A percentile compares a stretch with the other conserved stretches of the same genome.
Evolutionary conservation across 2,888 invertebrate genomes (phyloP).

Genomic region (Tetranychus piercei): DNA sequence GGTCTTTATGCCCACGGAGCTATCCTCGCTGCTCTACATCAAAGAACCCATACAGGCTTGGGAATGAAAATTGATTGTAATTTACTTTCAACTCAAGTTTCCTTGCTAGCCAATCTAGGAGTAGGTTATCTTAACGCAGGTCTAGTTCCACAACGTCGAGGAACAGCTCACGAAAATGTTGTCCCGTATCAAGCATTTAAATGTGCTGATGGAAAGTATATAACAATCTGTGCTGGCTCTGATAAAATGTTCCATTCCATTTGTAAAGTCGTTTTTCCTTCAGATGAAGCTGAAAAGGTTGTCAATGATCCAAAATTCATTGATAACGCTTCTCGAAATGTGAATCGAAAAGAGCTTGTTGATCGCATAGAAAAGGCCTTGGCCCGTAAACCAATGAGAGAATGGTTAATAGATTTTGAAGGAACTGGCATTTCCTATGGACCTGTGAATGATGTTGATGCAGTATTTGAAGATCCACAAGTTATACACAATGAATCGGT

Average conservation of each 20-base stretch:
- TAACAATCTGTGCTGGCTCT: slow-evolving; percentile 72
- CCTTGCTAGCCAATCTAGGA: slow-evolving; percentile 68
- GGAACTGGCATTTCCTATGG: slow-evolving; percentile 65
- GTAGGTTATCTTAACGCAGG: slow-evolving; percentile 74
- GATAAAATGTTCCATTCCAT: slow-evolving; percentile 58
- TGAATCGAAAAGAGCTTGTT: slow-evolving; percentile 51
- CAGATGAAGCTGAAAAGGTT: slow-evolving; percentile 45
- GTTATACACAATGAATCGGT: slow-evolving; percentile 39
- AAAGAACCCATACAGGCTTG: slow-evolving; percentile 51
- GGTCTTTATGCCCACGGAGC: slow-evolving; percentile 87
- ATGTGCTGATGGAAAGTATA: slow-evolving; percentile 53
- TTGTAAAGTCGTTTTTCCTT: slow-evolving; percentile 37
- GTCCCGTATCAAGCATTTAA: slow-evolving; percentile 83
- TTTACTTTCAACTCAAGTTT: slow-evolving; percentile 67
- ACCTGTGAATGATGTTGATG: slow-evolving; percentile 64
- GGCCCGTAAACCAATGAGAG: slow-evolving; percentile 46
- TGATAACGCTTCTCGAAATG: slow-evolving; percentile 54
- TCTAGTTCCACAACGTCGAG: slow-evolving; percentile 56
- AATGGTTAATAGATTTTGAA: slow-evolving; percentile 55
- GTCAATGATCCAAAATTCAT: slow-evolving; percentile 44
- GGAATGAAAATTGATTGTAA: slow-evolving; percentile 88
- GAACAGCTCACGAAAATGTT: slow-evolving; percentile 82
- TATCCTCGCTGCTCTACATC: slow-evolving; percentile 68
- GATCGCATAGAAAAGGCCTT: slow-evolving; percentile 31
- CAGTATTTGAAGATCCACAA: slow-evolving; percentile 75